A percentile compares a stretch with the other conserved stretches of the same genome.
These are phyloP conservation scores for Drosophila borborema DNA, from an alignment of 2,888 invertebrate genomes.

Conservation along the genomic window DNA sequence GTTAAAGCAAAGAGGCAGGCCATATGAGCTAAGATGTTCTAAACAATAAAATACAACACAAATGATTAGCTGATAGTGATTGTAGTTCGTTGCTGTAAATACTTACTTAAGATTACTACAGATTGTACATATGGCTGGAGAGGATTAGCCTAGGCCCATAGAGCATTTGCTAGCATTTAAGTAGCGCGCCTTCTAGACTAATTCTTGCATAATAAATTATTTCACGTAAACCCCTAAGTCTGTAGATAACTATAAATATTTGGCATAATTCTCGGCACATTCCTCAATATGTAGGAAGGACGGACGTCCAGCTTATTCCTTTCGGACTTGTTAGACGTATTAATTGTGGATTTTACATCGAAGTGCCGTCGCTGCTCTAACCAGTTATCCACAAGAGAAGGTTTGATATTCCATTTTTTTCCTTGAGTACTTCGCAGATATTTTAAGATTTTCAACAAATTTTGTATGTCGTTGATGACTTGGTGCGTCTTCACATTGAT, in stretches of 20 bases:
- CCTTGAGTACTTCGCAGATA: neutral
- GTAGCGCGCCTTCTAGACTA: conserved; percentile 67
- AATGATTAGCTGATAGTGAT: conserved; percentile 24
- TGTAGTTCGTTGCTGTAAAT: conserved; percentile 57
- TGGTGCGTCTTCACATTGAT: conserved; percentile 32
- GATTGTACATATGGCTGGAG: conserved; percentile 46
- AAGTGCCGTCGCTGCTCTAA: neutral
- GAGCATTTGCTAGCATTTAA: conserved; percentile 61
- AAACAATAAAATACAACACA: conserved; percentile 39
- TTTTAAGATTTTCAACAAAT: conserved; percentile 19
- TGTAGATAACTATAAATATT: conserved; percentile 26
- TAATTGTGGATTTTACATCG: conserved; percentile 22
- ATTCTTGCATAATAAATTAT: conserved; percentile 76
- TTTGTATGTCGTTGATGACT: conserved; percentile 42
- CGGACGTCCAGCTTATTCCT: neutral
- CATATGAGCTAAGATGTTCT: conserved; percentile 68
- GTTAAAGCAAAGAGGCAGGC: conserved; percentile 76
- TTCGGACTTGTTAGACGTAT: conserved; percentile 1
- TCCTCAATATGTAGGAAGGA: conserved; percentile 23
- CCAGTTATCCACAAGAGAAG: conserved; percentile 16
- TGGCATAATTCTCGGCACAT: conserved; percentile 27
- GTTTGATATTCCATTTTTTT: conserved; percentile 21
- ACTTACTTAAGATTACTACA: conserved; percentile 36
- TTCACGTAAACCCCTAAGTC: conserved; percentile 31
- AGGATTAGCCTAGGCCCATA: conserved; percentile 49